Conservation (phyloP, 2,888 invertebrate species). For the Athalia circularis region DNA sequence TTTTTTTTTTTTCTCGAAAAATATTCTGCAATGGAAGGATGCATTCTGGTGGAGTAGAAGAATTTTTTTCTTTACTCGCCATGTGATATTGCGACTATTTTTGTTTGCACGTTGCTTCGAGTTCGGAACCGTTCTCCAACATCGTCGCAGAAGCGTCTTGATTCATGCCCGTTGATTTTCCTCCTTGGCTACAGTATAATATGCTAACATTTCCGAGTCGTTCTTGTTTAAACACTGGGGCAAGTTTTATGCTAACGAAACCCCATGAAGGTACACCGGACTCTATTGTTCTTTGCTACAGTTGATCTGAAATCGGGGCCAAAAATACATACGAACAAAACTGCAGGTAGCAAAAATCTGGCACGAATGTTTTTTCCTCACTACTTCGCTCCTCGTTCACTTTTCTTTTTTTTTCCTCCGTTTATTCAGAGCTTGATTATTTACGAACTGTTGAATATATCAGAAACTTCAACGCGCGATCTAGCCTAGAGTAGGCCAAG, state of each 20-base stretch:
- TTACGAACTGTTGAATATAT: constrained; percentile 7
- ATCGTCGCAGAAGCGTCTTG: too few relatives aligned
- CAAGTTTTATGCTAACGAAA: constrained; percentile 42
- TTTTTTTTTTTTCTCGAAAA: neutral
- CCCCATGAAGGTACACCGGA: constrained; percentile 5
- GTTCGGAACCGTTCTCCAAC: too few relatives aligned
- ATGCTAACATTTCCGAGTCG: constrained; percentile 1
- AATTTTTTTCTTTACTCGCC: too few relatives aligned
- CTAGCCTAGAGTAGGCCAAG: neutral
- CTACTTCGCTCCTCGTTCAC: neutral
- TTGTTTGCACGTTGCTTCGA: too few relatives aligned
- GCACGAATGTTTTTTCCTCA: neutral
- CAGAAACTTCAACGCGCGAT: neutral
- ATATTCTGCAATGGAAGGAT: neutral
- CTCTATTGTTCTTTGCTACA: constrained; percentile 38
- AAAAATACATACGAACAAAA: neutral
- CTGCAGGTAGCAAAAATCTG: neutral
- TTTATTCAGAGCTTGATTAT: constrained; percentile 2
- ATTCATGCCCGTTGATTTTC: too few relatives aligned
- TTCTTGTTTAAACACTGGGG: constrained; percentile 44
- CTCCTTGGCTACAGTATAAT: too few relatives aligned
- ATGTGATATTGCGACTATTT: too few relatives aligned
- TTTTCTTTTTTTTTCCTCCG: neutral
- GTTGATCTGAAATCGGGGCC: constrained; percentile 39
- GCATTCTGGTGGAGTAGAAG: neutral